Base-by-base conservation (phyloP, 2,113 vertebrate genomes). In the Crotalus helleri region DNA sequence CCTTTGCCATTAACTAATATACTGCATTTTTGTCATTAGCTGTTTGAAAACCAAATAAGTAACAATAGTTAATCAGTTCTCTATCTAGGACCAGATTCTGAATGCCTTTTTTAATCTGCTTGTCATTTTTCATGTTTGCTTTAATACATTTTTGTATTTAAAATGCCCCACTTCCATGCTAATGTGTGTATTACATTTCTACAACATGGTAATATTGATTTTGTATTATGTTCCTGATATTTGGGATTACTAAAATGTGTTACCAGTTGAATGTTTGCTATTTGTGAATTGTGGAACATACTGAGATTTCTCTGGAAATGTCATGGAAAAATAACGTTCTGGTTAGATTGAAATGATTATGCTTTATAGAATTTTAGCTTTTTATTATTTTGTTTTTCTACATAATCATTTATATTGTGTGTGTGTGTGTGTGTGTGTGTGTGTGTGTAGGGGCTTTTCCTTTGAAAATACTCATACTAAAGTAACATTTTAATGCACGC, bases 401-500 rank as follows among this genome's bases (percentile, higher is more conserved):
- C 39, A 39, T 39, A 39, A 39, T 39, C 39, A 39, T 39, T 39
- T 39, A 39, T 39, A 39, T 39, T 39, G 39, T 39, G 39, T 39
- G 39, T 39, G 39, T 39, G 39, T 39, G 39, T 39, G 39, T 39
- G 39, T 39, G 39, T 39, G 39, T 39, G 39, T 39, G 39, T 39
- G 39, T 39, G 39, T 39, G 39, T 39, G 2, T 39, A 39, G 39
- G 39, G 39, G 39, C n/a, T 93, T 93, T 94, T 95, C 95, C 96
- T 95, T 93, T 91, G 90, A 64, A 96, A 95, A 94, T 95, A 94
- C 96, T 96, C 96, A 95, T 96, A 95, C 95, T 95, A 85, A 94
- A 29, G 0, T 96, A 96, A 95, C 94, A 93, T 97, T 96, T 97
- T 97, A 96, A 97, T 95, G 96, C 96, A 96, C 94, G 95, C 96